phyloP scores from a whole-genome alignment of 2,888 invertebrate genomes.

The Nasonia oneida region DNA sequence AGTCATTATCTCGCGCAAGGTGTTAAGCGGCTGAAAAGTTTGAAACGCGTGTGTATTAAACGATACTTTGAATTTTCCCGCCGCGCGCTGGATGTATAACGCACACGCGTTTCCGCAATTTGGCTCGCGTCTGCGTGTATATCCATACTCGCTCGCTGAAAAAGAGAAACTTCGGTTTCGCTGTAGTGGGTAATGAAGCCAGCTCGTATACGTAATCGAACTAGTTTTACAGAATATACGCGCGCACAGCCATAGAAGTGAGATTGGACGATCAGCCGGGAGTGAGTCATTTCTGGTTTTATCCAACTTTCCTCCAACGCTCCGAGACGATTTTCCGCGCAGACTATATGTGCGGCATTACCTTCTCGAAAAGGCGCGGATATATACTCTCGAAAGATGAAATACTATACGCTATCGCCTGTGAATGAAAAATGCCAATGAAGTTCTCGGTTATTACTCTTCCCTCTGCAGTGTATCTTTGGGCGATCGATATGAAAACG shows the following conservation, averaged over 20 bases:
- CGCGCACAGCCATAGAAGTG: neutral
- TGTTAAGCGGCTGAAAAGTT: neutral
- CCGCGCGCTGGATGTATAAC: neutral
- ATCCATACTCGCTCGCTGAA: slow-evolving; percentile 10
- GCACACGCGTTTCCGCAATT: neutral
- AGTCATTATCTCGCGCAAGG: neutral
- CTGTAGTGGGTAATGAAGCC: slow-evolving; percentile 36
- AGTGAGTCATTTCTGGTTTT: slow-evolving; percentile 57
- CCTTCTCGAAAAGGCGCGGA: neutral
- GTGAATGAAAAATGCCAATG: neutral
- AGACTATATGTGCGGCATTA: slow-evolving; percentile 9
- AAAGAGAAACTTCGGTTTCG: slow-evolving; percentile 56
- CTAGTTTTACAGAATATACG: slow-evolving; percentile 47
- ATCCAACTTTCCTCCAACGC: slow-evolving; percentile 45
- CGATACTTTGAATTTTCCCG: neutral
- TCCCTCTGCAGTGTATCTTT: too few relatives aligned
- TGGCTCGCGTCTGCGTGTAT: neutral
- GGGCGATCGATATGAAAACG: neutral
- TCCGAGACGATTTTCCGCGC: slow-evolving; percentile 23
- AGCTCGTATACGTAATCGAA: slow-evolving; percentile 55
- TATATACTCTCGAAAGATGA: neutral
- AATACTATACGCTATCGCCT: neutral
- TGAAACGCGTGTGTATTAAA: neutral
- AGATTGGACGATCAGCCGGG: slow-evolving; percentile 54
- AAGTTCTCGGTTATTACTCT: neutral